Evolutionary conservation across 2,888 invertebrate species (phyloP), one percentile per base, ranked within the genome.

Genomic region (Minunthozetes semirufus): DNA sequence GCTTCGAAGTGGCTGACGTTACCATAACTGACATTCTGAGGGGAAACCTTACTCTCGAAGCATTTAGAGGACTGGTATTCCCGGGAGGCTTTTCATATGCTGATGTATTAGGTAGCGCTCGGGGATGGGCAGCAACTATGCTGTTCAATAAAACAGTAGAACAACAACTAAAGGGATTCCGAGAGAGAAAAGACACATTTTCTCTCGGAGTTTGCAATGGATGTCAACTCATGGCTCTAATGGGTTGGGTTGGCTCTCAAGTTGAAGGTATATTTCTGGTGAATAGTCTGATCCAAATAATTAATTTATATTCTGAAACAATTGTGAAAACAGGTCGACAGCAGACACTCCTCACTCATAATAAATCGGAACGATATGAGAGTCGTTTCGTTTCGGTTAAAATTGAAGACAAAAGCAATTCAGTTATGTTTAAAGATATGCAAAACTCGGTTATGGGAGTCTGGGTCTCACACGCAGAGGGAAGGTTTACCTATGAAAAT

Each of bases 41-140:
- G 33, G 9, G 46, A 42, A 33, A 33, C 15, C 17, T 72, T 17
- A 66, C 38, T n/a, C 84, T 96, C 48, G 90, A 93, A 77, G 85
- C 86, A 27, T 97, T 96, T 85, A 88, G 89, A 78, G 97, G 98
- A 0, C 81, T 98, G 17, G 88, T 94, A 70, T 98, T 98, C 83
- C 97, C 97, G 0, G 98, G 95, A 63, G 99, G 99, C n/a, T 99
- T 99, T 83, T 97, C 96, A 83, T 98, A 96, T 83, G 97, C 95
- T 61, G 94, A 94, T 90, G 98, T 97, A 0, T 85, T 97, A 72
- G 98, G 98, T 6, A 96, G 97, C 0, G 97, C 94, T 0, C 27
- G 78, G 83, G 97, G 98, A 53, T 98, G 98, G 98, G 95, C 97
- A 0, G 95, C 93, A 0, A 90, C 92, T 78, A 89, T 96, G 61